These are phyloP conservation scores for Thunnus albacares DNA, from an alignment of 2,797 vertebrate genomes.

Conservation along the genomic window DNA sequence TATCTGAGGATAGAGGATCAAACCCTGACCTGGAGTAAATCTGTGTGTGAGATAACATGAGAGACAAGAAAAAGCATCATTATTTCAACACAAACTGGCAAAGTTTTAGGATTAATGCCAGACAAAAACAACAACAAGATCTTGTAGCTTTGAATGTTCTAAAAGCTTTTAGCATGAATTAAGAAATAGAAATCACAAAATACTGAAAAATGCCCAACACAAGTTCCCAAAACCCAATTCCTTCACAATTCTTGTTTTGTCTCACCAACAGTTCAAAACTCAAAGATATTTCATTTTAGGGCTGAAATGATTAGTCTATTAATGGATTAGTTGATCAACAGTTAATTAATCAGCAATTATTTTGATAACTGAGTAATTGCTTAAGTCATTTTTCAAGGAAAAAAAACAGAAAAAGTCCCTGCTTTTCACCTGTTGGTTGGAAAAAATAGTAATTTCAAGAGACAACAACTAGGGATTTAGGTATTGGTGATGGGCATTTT, in stretches of 20 bases:
- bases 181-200: too few relatives aligned
- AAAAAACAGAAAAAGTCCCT: neutral
- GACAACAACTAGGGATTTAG: neutral
- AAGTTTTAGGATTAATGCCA: too few relatives aligned
- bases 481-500: neutral
- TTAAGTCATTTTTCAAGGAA: neutral
- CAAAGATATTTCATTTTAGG: neutral
- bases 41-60: conserved; percentile 61
- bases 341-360: neutral
- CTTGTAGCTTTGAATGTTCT: too few relatives aligned
- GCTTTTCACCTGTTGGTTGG: neutral
- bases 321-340: too few relatives aligned
- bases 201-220: too few relatives aligned
- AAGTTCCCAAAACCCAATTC: neutral
- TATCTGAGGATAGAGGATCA: conserved; percentile 97
- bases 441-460: neutral
- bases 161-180: too few relatives aligned
- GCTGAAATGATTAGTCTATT: neutral
- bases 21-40: conserved; percentile 93
- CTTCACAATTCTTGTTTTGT: neutral
- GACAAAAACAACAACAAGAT: too few relatives aligned
- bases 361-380: neutral
- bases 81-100: too few relatives aligned
- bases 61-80: neutral
- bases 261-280: neutral